Conservation (phyloP, 2,888 invertebrate genomes). For the Griposia aprilina region DNA sequence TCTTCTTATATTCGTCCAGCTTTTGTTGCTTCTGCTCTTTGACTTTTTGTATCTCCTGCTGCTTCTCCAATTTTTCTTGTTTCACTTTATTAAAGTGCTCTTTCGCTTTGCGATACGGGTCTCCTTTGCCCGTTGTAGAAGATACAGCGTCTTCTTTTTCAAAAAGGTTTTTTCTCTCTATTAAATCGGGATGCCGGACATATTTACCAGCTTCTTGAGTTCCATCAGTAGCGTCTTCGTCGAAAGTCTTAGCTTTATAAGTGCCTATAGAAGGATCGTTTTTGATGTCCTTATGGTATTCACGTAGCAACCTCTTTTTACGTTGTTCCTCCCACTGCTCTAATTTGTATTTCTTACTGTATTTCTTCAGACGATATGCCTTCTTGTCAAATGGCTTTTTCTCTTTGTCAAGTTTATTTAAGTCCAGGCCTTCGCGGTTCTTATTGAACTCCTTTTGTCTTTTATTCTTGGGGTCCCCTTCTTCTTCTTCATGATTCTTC, state of each 20-base stretch:
- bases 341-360: constrained; percentile 93
- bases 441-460: constrained; percentile 79
- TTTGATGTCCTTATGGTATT: constrained; percentile 90
- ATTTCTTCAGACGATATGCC: constrained; percentile 92
- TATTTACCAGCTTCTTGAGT: constrained; percentile 77
- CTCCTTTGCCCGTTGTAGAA: constrained; percentile 73
- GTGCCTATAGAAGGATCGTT: constrained; percentile 84
- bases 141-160: constrained; percentile 71
- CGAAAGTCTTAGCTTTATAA: constrained; percentile 88
- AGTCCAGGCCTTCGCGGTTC: constrained; percentile 69
- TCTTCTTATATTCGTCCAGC: constrained; percentile 92
- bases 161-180: constrained; percentile 72
- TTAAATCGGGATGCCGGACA: constrained; percentile 85
- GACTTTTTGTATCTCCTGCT: constrained; percentile 85
- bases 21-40: constrained; percentile 92
- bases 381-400: constrained; percentile 93
- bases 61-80: constrained; percentile 89
- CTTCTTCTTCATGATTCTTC: constrained; percentile 55
- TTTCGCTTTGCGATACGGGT: constrained; percentile 89
- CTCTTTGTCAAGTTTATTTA: constrained; percentile 67
- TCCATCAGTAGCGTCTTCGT: constrained; percentile 83
- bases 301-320: constrained; percentile 89
- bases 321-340: constrained; percentile 93
- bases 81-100: constrained; percentile 89
- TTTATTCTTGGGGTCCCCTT: constrained; percentile 62